A percentile compares a stretch with the other conserved stretches of the same genome.
phyloP scores from a whole-genome alignment of 2,888 invertebrate species.

The Lottia scabra region DNA sequence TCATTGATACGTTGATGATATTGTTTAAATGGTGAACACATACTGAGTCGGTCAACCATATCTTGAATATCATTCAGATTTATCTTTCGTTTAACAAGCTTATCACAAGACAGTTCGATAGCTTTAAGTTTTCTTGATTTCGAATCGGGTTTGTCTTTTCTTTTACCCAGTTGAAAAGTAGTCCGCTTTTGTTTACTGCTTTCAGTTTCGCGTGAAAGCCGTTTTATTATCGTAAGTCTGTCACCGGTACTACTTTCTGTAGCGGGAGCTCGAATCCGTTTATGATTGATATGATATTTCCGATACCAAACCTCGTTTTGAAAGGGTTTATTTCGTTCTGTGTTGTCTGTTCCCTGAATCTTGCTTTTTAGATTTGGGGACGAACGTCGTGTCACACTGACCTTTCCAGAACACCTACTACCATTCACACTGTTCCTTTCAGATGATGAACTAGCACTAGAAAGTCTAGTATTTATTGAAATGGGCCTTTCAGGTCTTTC shows the following conservation, averaged over 20 bases:
- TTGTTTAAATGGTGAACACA: no score
- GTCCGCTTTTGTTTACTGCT: neutral
- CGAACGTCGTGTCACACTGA: neutral
- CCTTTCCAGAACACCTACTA: neutral
- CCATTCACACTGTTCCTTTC: neutral
- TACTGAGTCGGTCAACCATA: neutral
- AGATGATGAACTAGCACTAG: neutral
- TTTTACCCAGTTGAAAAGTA: neutral
- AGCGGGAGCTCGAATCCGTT: neutral
- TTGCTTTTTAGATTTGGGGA: neutral
- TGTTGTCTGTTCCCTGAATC: neutral
- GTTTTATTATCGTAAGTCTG: neutral
- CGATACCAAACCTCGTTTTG: neutral
- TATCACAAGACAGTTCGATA: neutral
- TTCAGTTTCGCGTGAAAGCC: neutral
- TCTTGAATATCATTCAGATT: neutral
- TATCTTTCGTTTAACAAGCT: neutral
- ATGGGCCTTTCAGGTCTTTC: neutral
- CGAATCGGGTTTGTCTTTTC: neutral
- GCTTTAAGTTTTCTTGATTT: neutral
- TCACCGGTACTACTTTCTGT: neutral
- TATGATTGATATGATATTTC: neutral
- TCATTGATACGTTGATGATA: no score
- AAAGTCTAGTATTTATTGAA: neutral
- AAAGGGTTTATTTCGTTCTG: neutral